Conservation (phyloP, 2,113 vertebrate genomes). For the Chinchilla lanigera region DNA sequence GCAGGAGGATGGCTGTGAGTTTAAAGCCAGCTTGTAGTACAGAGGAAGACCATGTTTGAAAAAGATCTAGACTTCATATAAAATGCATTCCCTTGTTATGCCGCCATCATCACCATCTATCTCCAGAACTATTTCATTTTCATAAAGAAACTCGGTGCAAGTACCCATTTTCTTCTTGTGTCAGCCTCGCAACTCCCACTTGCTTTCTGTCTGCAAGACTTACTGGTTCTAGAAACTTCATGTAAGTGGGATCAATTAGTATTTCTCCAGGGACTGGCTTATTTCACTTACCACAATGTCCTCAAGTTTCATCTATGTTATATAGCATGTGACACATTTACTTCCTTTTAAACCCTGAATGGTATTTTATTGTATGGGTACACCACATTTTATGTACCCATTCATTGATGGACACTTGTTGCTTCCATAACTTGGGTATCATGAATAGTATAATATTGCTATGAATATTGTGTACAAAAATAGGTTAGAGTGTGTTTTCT, state of each 20-base stretch:
- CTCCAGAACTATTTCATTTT: neutral
- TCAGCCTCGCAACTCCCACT: neutral
- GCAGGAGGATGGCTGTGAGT: neutral
- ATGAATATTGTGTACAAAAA: neutral
- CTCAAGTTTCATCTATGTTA: neutral
- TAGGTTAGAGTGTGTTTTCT: neutral
- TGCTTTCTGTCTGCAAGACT: neutral
- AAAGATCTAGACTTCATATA: neutral
- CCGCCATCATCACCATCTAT: neutral
- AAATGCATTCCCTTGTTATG: neutral
- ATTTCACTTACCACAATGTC: neutral
- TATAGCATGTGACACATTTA: neutral
- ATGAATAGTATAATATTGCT: neutral
- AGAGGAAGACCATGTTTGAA: neutral
- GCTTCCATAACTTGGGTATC: neutral
- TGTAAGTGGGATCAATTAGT: neutral
- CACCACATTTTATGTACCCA: neutral
- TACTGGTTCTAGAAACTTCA: neutral
- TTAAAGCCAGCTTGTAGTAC: neutral
- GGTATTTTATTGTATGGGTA: neutral
- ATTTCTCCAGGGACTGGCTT: neutral
- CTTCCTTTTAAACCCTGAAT: neutral
- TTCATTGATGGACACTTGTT: neutral
- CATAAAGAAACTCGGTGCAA: neutral
- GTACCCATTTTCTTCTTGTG: neutral